Base-by-base conservation (phyloP, 1,140 invertebrate species). In the Drosophila ercepeae region DNA sequence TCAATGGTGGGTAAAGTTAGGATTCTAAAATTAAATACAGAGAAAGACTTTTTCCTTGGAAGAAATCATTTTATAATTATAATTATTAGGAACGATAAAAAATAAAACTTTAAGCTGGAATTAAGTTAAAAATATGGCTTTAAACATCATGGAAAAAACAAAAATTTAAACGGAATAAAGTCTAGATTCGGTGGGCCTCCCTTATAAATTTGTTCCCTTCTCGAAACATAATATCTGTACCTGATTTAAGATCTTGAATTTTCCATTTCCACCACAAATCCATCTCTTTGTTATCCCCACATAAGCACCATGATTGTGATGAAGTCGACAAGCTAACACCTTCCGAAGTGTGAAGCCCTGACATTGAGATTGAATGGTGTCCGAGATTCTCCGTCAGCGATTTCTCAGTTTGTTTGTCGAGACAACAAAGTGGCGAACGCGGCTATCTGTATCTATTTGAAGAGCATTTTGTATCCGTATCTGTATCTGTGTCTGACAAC, bases 221-320 rank as follows among this genome's bases (percentile, higher is more conserved):
- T n/a, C n/a, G n/a, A n/a, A n/a, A n/a, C n/a, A n/a, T n/a, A n/a
- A n/a, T n/a, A n/a, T n/a, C n/a, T n/a, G n/a, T n/a, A n/a, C n/a
- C n/a, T n/a, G n/a, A n/a, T n/a, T n/a, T n/a, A n/a, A n/a, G n/a
- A n/a, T n/a, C 53, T 27, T 25, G 39, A 25, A 32, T 19, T 23
- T 49, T 21, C 18, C 61, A 67, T 34, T 64, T 44, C 21, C 60
- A 19, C 9, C 14, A 67, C 46, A 67, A 67, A 42, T 52, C 63
- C 46, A 3, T 4, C 7, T 34, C 64, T 53, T 68, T 68, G 64
- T 68, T 44, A 9, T 27, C 18, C 16, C 48, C 64, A 21, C 36
- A 68, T 67, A 68, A 67, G 36, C 29, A 67, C 46, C 7, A 5
- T 39, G 61, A 68, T 68, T 68, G 64, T 68, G 65, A 16, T 5